These are phyloP conservation scores for Pollachius pollachius DNA, from an alignment of 2,113 vertebrate species.

Conservation along the genomic window DNA sequence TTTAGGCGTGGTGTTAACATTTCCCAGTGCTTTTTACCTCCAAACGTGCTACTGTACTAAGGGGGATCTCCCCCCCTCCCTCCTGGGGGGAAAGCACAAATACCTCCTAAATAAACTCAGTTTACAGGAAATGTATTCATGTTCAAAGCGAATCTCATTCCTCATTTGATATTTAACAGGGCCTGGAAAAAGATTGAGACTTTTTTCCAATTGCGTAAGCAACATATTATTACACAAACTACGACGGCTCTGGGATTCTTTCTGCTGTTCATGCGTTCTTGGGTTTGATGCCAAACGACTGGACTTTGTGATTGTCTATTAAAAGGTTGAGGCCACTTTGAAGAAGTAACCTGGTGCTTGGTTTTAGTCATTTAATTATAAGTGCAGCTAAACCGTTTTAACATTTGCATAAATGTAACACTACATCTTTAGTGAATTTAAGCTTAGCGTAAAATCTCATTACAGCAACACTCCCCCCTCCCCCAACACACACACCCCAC, in stretches of 20 bases:
- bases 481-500: constrained; percentile 24
- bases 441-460: not conserved
- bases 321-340: too few relatives aligned
- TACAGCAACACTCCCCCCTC: constrained; percentile 11
- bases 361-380: not conserved
- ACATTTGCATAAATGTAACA: not conserved
- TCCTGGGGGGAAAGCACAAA: not conserved
- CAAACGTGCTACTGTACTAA: constrained; percentile 28
- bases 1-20: constrained; percentile 58
- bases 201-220: not conserved
- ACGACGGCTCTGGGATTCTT: too few relatives aligned
- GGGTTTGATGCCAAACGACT: too few relatives aligned
- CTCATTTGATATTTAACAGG: not conserved
- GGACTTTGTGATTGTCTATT: too few relatives aligned
- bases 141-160: constrained; percentile 8
- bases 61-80: constrained; percentile 1
- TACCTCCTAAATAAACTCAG: not conserved
- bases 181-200: not conserved
- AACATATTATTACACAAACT: too few relatives aligned
- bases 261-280: too few relatives aligned
- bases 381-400: not conserved
- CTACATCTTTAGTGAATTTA: not conserved
- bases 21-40: constrained; percentile 32
- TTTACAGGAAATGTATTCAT: constrained; percentile 7
- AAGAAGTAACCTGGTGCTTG: too few relatives aligned